These are phyloP conservation scores for Pipistrellus pipistrellus DNA, from an alignment of 2,797 vertebrate species.

Conservation along the genomic window DNA sequence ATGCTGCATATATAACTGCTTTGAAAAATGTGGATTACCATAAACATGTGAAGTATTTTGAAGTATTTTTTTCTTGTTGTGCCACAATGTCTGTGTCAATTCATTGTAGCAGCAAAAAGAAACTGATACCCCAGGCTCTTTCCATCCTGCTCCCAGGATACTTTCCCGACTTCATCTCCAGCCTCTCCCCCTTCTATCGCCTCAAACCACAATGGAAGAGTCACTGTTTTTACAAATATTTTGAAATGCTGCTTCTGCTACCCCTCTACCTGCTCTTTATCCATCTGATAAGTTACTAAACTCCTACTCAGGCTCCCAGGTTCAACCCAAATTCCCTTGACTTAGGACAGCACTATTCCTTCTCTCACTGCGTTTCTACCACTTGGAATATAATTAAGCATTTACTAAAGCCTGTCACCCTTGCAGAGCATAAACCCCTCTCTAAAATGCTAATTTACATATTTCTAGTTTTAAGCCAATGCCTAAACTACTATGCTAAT, in stretches of 20 bases:
- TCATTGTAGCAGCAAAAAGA: background rate
- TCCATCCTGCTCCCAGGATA: background rate
- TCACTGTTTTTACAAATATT: background rate
- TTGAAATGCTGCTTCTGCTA: background rate
- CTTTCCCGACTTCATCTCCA: background rate
- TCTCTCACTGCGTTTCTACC: background rate
- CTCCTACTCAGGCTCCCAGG: background rate
- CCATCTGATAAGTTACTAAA: background rate
- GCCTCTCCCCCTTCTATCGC: background rate
- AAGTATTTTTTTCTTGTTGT: background rate
- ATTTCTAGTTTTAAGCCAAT: background rate
- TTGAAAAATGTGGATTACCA: constrained; percentile 55
- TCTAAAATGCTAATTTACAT: background rate
- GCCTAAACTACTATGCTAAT: background rate
- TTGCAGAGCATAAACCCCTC: background rate
- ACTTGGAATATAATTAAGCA: background rate
- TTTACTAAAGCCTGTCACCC: background rate
- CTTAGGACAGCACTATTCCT: background rate
- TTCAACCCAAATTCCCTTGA: background rate
- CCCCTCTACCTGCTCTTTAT: background rate
- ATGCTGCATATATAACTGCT: background rate
- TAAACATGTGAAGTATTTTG: constrained; percentile 38
- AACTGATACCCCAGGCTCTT: background rate
- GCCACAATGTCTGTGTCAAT: background rate
- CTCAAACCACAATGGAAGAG: background rate